phyloP scores from a whole-genome alignment of 1,140 invertebrate species.

The Macrobrachium nipponense region DNA sequence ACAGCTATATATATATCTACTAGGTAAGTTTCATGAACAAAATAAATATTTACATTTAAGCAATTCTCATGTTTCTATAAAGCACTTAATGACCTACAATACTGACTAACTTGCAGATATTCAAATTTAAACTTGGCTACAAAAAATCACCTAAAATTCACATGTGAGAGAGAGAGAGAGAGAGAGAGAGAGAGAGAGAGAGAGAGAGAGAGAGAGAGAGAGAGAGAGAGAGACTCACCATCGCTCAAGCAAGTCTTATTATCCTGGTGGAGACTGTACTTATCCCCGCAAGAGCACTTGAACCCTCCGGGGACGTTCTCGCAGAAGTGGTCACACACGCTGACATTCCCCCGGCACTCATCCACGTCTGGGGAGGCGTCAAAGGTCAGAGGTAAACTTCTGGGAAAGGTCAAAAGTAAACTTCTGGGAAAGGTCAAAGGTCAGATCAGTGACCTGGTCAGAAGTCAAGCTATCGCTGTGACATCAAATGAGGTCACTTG shows the following conservation, averaged over 20 bases:
- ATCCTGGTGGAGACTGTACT: constrained; percentile 66
- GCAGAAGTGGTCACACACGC: constrained; percentile 86
- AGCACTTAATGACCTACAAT: too few species aligned
- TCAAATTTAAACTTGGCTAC: too few species aligned
- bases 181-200: background rate
- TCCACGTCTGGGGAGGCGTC: constrained; percentile 31
- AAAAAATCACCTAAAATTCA: background rate
- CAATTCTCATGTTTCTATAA: too few species aligned
- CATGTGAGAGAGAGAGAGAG: background rate
- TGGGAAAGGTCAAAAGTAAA: background rate
- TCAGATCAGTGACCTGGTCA: too few species aligned
- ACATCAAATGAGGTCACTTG: too few species aligned
- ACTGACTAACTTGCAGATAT: too few species aligned
- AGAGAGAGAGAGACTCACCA: background rate
- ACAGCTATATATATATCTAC: too few species aligned
- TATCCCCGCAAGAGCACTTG: constrained; percentile 73
- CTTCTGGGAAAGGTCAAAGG: constrained; percentile 23
- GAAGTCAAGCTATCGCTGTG: too few species aligned
- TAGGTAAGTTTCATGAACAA: too few species aligned
- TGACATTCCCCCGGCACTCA: constrained; percentile 76
- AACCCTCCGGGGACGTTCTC: constrained; percentile 70
- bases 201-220: background rate
- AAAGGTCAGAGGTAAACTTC: background rate
- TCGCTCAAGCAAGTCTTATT: constrained; percentile 40
- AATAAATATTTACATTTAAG: too few species aligned